phyloP scores from a whole-genome alignment of 2,888 invertebrate species.

The Agrilus mali region DNA sequence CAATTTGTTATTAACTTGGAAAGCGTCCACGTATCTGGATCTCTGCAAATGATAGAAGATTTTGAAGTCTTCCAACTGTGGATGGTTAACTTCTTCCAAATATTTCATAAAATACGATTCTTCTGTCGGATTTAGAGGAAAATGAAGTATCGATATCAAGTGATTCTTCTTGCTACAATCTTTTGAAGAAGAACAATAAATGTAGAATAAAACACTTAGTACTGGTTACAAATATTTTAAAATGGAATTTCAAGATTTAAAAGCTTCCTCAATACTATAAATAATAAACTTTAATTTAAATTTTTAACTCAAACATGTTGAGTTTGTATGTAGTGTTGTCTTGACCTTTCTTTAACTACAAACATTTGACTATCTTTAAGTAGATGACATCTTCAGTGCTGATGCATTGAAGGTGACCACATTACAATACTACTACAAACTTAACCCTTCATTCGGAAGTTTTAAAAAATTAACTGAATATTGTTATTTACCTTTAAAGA shows the following conservation, averaged over 20 bases:
- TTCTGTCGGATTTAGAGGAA: constrained; percentile 48
- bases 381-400: too few relatives aligned
- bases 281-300: background rate
- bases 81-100: constrained; percentile 40
- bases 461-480: background rate
- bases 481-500: constrained; percentile 44
- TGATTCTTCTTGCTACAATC: constrained; percentile 44
- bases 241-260: too few relatives aligned
- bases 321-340: too few relatives aligned
- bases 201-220: too few relatives aligned
- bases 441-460: too few relatives aligned
- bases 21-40: constrained; percentile 43
- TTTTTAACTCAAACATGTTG: too few relatives aligned
- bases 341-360: too few relatives aligned
- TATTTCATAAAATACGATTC: constrained; percentile 56
- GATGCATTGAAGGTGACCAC: too few relatives aligned
- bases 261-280: too few relatives aligned
- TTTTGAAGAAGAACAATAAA: constrained; percentile 21
- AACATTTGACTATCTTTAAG: too few relatives aligned
- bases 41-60: constrained; percentile 58
- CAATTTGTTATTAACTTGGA: constrained; percentile 23
- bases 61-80: constrained; percentile 50
- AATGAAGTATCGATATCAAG: constrained; percentile 47
- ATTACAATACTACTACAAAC: too few relatives aligned
- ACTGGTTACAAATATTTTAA: too few relatives aligned